phyloP scores from a whole-genome alignment of 2,797 vertebrate genomes.

The Thalassophryne amazonica region DNA sequence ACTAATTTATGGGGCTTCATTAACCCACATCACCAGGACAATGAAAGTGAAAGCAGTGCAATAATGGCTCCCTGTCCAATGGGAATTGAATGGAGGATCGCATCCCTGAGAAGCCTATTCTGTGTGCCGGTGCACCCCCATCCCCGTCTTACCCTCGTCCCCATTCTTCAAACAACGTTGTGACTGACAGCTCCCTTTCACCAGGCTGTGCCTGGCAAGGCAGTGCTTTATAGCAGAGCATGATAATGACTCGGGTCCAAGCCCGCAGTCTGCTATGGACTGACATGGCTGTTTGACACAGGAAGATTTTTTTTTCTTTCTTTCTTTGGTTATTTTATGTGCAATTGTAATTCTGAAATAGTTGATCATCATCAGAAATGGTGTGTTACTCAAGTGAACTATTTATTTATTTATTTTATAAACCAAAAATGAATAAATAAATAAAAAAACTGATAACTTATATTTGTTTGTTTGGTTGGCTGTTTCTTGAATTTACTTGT shows the following conservation, averaged over 20 bases:
- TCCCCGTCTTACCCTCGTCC: constrained; percentile 47
- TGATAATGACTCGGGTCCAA: constrained; percentile 72
- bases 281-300: constrained; percentile 6
- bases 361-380: too few species aligned
- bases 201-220: constrained; percentile 80
- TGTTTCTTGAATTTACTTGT: too few species aligned
- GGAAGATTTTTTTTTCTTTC: constrained; percentile 7
- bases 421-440: too few species aligned
- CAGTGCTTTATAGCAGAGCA: constrained; percentile 80
- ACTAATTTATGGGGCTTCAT: constrained; percentile 45
- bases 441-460: too few species aligned
- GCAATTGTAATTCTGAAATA: too few species aligned
- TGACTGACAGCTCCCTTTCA: constrained; percentile 94
- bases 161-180: constrained; percentile 85
- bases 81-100: constrained; percentile 91
- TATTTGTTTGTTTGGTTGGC: too few species aligned
- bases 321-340: too few species aligned
- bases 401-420: too few species aligned
- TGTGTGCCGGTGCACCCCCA: constrained; percentile 59
- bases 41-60: constrained; percentile 69
- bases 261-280: constrained; percentile 24
- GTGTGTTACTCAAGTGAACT: too few species aligned
- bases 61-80: constrained; percentile 85
- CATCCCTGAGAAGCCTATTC: constrained; percentile 88
- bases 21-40: constrained; percentile 49